Evolutionary conservation across 2,797 vertebrate genomes (phyloP).

Genomic region (Sebastes diaconus): DNA sequence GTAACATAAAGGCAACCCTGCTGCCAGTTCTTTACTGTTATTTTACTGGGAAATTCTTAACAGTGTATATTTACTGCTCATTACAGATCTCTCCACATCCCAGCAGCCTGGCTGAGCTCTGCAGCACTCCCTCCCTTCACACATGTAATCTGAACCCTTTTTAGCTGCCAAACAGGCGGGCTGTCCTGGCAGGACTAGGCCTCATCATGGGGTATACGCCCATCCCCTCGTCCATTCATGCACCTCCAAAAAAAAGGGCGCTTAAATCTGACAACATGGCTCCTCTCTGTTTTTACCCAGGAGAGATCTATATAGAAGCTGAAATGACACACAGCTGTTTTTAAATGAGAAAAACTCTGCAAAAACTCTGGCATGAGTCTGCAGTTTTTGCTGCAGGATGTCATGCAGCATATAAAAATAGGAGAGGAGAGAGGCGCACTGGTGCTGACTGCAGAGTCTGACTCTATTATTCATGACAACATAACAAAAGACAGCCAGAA

Average conservation of each 20-base stretch:
- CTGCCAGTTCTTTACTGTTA: no score
- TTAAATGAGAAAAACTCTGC: background rate
- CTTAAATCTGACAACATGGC: constrained; percentile 62
- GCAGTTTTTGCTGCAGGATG: constrained; percentile 51
- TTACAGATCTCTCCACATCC: background rate
- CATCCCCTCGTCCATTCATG: constrained; percentile 56
- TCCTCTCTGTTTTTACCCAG: constrained; percentile 8
- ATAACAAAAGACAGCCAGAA: background rate
- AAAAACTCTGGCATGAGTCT: constrained; percentile 59
- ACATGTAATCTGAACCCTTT: constrained; percentile 60
- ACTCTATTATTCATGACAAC: constrained; percentile 38
- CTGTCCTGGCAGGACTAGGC: constrained; percentile 51
- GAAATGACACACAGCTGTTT: background rate
- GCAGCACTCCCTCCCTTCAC: constrained; percentile 26
- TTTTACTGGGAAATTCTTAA: no score
- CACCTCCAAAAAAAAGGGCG: constrained; percentile 63
- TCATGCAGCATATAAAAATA: constrained; percentile 39
- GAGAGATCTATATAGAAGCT: background rate
- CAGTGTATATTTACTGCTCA: no score
- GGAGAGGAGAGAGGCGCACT: constrained; percentile 27
- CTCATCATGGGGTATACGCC: constrained; percentile 63
- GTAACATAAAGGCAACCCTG: no score
- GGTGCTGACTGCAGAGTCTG: constrained; percentile 42
- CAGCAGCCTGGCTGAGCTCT: background rate
- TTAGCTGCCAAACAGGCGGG: constrained; percentile 46